These are phyloP conservation scores for Aspidiotus destructor DNA, from an alignment of 2,888 invertebrate species.

Conservation along the genomic window DNA sequence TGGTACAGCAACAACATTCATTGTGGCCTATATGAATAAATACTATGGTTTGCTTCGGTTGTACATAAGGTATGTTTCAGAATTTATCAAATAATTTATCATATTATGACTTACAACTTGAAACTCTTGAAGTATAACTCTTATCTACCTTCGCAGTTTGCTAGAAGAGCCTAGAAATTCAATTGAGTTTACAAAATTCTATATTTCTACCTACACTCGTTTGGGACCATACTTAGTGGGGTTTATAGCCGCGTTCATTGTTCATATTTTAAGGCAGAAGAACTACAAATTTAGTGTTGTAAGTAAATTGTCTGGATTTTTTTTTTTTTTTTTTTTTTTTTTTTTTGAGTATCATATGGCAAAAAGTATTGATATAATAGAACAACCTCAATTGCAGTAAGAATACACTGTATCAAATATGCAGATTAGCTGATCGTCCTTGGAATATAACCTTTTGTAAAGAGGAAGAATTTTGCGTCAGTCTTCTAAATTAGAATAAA, in stretches of 20 bases:
- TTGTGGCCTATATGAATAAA: conserved; percentile 25
- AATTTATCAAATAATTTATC: neutral
- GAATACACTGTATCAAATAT: no score
- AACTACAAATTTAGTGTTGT: conserved; percentile 18
- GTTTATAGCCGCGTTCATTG: neutral
- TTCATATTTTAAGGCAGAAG: neutral
- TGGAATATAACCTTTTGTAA: no score
- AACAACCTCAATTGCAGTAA: no score
- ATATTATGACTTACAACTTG: no score
- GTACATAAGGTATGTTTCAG: conserved; percentile 23
- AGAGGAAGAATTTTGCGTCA: no score
- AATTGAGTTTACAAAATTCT: conserved; percentile 24
- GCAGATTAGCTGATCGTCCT: no score
- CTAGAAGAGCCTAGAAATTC: conserved; percentile 23
- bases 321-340: no score
- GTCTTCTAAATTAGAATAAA: no score
- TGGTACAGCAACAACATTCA: conserved; percentile 11
- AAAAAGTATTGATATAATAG: no score
- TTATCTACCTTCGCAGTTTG: conserved; percentile 11
- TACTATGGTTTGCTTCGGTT: conserved; percentile 20
- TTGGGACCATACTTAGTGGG: conserved; percentile 24
- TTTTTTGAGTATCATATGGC: no score
- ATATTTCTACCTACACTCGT: conserved; percentile 26
- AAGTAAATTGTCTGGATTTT: neutral
- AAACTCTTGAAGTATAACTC: no score